Conservation (phyloP, 2,113 vertebrate species). For the Centrocercus urophasianus region DNA sequence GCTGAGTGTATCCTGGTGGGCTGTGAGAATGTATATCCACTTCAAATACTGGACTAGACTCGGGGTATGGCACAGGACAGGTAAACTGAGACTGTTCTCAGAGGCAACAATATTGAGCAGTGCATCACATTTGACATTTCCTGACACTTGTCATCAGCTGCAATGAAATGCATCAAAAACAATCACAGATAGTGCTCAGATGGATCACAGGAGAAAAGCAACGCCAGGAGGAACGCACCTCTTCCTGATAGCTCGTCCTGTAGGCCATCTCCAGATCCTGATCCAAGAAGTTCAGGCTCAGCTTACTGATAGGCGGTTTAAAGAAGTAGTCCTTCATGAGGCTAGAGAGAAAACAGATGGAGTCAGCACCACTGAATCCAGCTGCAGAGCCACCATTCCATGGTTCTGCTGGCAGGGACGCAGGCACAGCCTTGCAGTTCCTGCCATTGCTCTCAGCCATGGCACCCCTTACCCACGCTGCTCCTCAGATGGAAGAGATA, state of each 20-base stretch:
- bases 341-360: conserved; percentile 73
- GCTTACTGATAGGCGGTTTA: conserved; percentile 95
- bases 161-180: background rate
- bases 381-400: background rate
- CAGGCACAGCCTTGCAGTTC: background rate
- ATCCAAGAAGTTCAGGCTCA: conserved; percentile 96
- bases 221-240: conserved; percentile 77
- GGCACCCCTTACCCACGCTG: background rate
- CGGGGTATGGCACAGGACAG: background rate
- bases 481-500: background rate
- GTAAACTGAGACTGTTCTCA: background rate
- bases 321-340: conserved; percentile 99
- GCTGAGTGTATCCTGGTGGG: background rate
- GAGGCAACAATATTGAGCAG: background rate
- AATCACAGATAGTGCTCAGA: background rate
- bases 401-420: background rate
- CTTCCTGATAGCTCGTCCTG: conserved; percentile 92
- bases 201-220: background rate
- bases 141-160: background rate
- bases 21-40: background rate
- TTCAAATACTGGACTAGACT: background rate
- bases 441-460: background rate
- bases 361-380: background rate
- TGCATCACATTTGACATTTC: background rate
- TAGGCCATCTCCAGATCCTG: conserved; percentile 89